Base-by-base conservation (phyloP, 2,888 invertebrate species). In the Timema podura region DNA sequence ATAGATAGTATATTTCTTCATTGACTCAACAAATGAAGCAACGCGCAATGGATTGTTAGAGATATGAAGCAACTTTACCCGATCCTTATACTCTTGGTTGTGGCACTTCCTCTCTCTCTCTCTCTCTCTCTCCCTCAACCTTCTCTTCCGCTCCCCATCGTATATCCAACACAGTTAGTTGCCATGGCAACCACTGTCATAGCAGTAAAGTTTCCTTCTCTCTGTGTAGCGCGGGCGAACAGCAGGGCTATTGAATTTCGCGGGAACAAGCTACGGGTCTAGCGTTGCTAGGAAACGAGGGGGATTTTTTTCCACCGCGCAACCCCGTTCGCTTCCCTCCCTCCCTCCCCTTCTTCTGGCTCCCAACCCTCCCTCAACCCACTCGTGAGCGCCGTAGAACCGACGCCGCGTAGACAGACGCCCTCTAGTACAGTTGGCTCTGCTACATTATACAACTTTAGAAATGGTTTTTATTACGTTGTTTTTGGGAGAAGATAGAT, bases 171-270 rank as follows among this genome's bases (percentile, higher is more conserved):
- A 9, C n/a, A 16, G n/a, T n/a, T 48, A 15, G 70, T 70, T 48
- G 67, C 70, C 70, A 72, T 72, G 70, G 70, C 70, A 65, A 72
- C 72, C 70, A 61, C 67, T 71, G 64, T 68, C 49, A 69, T 65
- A 71, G 72, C 72, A 72, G 70, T 72, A 70, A 72, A 72, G 70
- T 72, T 72, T 68, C 68, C 67, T n/a, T 65, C 70, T 67, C 72
- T n/a, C n/a, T n/a, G n/a, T n/a, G n/a, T n/a, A n/a, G n/a, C n/a
- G n/a, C n/a, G n/a, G n/a, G n/a, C n/a, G n/a, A n/a, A n/a, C n/a
- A n/a, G n/a, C n/a, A n/a, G 68, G 64, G 72, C 72, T 72, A 72
- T 74, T 72, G 72, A 72, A 72, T 73, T 72, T 72, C 72, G 72
- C 71, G 72, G 72, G 65, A 70, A 70, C 70, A 65, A 70, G 72